Evolutionary conservation across 2,113 vertebrate genomes (phyloP).

Genomic region (Notothenia rossii): DNA sequence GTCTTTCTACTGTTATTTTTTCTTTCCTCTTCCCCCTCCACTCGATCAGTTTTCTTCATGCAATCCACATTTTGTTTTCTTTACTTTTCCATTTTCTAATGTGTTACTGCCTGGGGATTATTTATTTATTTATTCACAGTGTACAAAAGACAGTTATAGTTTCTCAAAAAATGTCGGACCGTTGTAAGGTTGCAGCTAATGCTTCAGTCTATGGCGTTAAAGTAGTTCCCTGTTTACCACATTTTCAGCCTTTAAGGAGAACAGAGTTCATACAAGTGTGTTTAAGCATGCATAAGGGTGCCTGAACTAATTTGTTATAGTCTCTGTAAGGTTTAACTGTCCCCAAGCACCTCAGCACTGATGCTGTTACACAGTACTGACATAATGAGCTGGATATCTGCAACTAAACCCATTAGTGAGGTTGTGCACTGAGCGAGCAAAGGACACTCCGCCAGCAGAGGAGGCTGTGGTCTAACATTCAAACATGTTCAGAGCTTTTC

Average conservation of each 20-base stretch:
- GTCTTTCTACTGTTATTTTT: neutral
- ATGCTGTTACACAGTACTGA: neutral
- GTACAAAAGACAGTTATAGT: too few relatives aligned
- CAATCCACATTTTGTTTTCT: too few relatives aligned
- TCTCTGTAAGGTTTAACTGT: neutral
- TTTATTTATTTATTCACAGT: too few relatives aligned
- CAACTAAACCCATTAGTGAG: neutral
- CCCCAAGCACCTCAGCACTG: neutral
- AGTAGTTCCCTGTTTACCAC: neutral
- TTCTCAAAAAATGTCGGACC: too few relatives aligned
- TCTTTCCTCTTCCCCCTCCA: neutral
- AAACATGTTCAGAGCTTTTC: neutral
- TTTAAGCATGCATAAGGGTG: neutral
- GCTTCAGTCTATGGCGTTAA: neutral
- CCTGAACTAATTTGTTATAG: neutral
- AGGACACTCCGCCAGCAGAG: conserved; percentile 11
- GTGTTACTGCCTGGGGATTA: neutral
- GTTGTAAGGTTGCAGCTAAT: too few relatives aligned
- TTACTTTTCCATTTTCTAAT: neutral
- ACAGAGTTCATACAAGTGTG: neutral
- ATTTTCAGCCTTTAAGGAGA: neutral
- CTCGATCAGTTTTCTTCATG: neutral
- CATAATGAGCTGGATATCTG: neutral
- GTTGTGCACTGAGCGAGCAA: neutral
- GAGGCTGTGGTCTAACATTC: neutral